Base-by-base conservation (phyloP, 2,797 vertebrate genomes). In the Alosa sapidissima region DNA sequence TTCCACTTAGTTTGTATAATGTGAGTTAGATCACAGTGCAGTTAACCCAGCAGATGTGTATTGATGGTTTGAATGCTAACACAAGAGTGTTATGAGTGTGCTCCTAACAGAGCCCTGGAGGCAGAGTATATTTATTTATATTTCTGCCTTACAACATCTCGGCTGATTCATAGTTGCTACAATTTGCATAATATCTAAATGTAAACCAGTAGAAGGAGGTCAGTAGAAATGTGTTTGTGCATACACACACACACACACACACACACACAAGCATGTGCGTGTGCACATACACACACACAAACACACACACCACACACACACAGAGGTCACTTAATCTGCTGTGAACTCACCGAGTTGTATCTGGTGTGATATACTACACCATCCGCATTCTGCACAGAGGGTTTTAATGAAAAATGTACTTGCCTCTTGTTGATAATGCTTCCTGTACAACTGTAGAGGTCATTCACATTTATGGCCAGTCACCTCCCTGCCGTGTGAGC, bases 201-300 rank as follows among this genome's bases (percentile, higher is more conserved):
- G 72, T 78, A 45, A 78, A 78, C 72, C 45, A 78, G 72, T 1
- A 78, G 36, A 47, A 78, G 41, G 72, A 78, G 72, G 72, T 47
- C 72, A 47, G 28, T 72, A 7, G 33, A 72, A 33, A 5, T 45
- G 72, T 16, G 16, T 36, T 14, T 45, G 72, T 33, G 14, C 13
- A 72, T 72, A 7, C 0, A 45, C 33, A 7, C n/a, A n/a, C n/a
- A 45, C 33, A 7, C n/a, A 45, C 33, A 7, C 33, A 45, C 33
- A 16, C 33, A 41, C 13, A 75, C 36, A 19, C 62, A 75, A 7
- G 5, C 68, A 45, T 33, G 16, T 21, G 1, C 11, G 6, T 14
- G 45, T 36, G 45, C 72, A 47, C 72, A 41, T 2, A 72, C 33
- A 78, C 28, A 72, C 65, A 72, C 65, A 72, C 28, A 72, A 28